Base-by-base conservation (phyloP, 2,113 vertebrate species). In the Amphilophus citrinellus region DNA sequence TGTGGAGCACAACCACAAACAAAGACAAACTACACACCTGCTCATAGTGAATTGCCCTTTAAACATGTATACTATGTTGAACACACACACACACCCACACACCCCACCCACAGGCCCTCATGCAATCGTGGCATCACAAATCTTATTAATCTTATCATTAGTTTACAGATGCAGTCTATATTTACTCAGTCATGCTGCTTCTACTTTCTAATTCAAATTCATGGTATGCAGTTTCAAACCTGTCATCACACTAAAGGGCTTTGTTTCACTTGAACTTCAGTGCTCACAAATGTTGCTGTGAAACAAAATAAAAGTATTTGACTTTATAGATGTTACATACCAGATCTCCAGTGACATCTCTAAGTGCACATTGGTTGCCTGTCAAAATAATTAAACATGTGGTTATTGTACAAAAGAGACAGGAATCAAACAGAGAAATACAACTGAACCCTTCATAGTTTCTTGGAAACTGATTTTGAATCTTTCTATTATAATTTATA, bases 271-370 rank as follows among this genome's bases (percentile, higher is more conserved):
- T 22, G n/a, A 66, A 17, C 15, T 39, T 10, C 37, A 61, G 37
- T 5, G 9, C 3, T 30, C 6, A 42, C 20, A 77, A 22, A 15
- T 37, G 30, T 14, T 35, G 30, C 15, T 47, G 32, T 35, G 17
- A 32, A 83, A 39, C 14, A 7, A 20, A 65, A 63, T 37, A 24
- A 59, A 85, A n/a, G 4, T 1, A 35, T n/a, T 50, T 24, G 2
- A 65, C n/a, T 17, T 42, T 79, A 4, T 76, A 13, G 17, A 62
- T 3, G 63, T 85, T 88, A 97, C 97, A 83, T 96, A 99, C 98
- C 98, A 99, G 82, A 99, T 97, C 92, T 99, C 98, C 91, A 98
- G 92, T 20, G 91, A 95, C 92, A 99, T 92, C 89, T 99, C 97
- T 90, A 99, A 91, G 94, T 95, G 95, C 80, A 99, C 96, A 93